Percentiles rank a stretch among this genome's conserved stretches.
Conservation (phyloP, 2,797 vertebrate genomes). For the Tolypeutes matacus region DNA sequence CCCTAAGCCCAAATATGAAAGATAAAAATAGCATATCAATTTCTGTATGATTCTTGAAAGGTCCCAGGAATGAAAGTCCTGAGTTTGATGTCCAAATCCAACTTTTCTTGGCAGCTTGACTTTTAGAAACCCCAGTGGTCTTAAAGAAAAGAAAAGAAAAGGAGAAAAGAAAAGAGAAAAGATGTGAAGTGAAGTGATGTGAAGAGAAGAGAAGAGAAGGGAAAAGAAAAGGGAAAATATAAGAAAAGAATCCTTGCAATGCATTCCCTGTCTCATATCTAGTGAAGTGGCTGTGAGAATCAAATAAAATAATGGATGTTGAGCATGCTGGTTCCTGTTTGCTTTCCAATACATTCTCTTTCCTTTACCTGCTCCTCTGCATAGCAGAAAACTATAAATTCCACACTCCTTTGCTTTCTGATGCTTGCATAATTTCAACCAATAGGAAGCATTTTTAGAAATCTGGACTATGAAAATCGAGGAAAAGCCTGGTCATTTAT, state of each 20-base stretch:
- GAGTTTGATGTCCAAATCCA: not conserved
- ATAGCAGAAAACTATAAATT: not conserved
- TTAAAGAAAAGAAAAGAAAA: not conserved
- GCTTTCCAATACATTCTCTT: not conserved
- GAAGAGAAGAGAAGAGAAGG: too few species aligned
- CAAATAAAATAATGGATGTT: not conserved
- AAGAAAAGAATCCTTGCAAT: not conserved
- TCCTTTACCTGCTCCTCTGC: not conserved
- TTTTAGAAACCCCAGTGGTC: not conserved
- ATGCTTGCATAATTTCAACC: not conserved
- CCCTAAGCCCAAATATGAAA: not conserved
- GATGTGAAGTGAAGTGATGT: too few species aligned
- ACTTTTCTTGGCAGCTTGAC: constrained; percentile 25
- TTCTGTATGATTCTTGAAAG: constrained; percentile 4
- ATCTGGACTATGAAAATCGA: not conserved
- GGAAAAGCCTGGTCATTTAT: not conserved
- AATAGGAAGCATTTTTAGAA: not conserved
- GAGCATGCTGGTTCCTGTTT: not conserved
- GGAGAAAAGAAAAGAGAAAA: not conserved
- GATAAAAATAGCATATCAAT: not conserved
- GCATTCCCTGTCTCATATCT: not conserved
- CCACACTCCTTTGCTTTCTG: not conserved
- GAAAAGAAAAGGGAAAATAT: not conserved
- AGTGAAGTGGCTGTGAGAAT: not conserved
- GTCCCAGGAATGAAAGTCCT: not conserved